phyloP scores from a whole-genome alignment of 2,797 vertebrate genomes.

The Pipistrellus pygmaeus region DNA sequence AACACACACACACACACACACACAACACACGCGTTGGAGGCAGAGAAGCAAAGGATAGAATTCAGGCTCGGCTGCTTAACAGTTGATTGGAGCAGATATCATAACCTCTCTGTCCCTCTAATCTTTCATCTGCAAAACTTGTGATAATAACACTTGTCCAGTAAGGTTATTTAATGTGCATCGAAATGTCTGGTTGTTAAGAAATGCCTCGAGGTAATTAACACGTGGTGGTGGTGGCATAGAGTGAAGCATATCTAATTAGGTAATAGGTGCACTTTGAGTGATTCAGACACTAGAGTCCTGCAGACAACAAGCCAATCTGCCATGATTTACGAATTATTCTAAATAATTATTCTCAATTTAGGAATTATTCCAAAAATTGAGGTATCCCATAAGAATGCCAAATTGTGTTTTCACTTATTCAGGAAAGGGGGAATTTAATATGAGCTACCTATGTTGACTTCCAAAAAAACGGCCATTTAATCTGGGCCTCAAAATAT shows the following conservation, averaged over 20 bases:
- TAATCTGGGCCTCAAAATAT: neutral
- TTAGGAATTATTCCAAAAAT: neutral
- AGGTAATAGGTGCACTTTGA: neutral
- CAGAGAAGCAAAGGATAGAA: neutral
- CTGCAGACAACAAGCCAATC: neutral
- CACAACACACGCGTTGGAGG: neutral
- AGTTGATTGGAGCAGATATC: neutral
- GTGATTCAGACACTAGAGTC: neutral
- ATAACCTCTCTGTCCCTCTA: neutral
- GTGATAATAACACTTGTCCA: neutral
- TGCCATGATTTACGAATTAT: neutral
- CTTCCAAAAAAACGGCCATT: neutral
- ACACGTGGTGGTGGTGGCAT: neutral
- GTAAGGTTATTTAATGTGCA: neutral
- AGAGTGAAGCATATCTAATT: neutral
- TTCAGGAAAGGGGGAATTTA: neutral
- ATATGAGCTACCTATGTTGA: neutral
- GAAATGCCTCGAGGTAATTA: neutral
- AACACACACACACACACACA: too few relatives aligned
- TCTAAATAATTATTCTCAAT: neutral
- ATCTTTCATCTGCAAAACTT: neutral
- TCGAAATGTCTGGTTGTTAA: neutral
- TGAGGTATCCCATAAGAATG: neutral
- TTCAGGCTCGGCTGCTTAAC: neutral
- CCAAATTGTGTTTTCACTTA: neutral